These are phyloP conservation scores for Alethe castanea DNA, from an alignment of 2,113 vertebrate genomes.

Conservation along the genomic window DNA sequence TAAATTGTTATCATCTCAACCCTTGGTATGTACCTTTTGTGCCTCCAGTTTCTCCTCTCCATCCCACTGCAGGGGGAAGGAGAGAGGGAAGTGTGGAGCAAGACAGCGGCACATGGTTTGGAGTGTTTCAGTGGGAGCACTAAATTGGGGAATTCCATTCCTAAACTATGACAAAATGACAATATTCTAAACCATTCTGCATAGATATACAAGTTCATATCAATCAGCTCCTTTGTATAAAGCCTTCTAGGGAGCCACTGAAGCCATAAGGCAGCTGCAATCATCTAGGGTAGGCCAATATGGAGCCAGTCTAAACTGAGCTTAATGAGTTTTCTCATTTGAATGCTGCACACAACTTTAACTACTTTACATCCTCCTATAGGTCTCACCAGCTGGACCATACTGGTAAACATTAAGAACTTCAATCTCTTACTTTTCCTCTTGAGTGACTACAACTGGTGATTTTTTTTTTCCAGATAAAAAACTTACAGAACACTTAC, in stretches of 20 bases:
- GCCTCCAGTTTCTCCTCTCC: background rate
- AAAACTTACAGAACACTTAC: background rate
- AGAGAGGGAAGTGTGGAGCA: background rate
- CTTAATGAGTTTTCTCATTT: background rate
- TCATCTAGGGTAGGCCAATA: background rate
- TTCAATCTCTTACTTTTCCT: background rate
- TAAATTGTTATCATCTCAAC: background rate
- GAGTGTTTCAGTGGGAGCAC: background rate
- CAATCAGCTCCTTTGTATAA: background rate
- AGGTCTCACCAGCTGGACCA: background rate
- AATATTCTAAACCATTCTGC: background rate
- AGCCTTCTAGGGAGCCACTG: background rate
- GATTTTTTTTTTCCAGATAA: background rate
- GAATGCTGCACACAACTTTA: background rate
- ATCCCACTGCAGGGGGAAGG: accelerated
- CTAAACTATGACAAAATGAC: background rate
- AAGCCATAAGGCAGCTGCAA: background rate
- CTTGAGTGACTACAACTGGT: background rate
- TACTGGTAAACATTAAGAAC: background rate
- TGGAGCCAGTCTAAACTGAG: background rate
- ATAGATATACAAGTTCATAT: background rate
- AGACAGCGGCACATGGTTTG: accelerated
- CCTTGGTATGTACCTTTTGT: background rate
- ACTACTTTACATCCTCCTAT: background rate
- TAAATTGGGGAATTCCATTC: background rate